A percentile compares a stretch with the other conserved stretches of the same genome.
These are phyloP conservation scores for Vidua chalybeata DNA, from an alignment of 2,113 vertebrate genomes.

Conservation along the genomic window DNA sequence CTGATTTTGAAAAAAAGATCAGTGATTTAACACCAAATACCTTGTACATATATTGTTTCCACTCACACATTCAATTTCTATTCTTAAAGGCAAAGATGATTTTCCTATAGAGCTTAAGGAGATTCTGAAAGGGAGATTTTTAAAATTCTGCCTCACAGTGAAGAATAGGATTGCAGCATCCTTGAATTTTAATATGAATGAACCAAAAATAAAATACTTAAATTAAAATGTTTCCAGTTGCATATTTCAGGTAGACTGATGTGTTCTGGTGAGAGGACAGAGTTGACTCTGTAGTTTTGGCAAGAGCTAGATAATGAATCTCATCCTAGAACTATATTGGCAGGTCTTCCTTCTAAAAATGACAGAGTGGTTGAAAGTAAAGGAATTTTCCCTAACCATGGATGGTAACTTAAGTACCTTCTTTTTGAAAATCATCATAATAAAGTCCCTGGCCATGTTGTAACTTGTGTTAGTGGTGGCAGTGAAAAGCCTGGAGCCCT, in stretches of 20 bases:
- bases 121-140: neutral
- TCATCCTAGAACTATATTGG: neutral
- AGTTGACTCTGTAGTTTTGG: neutral
- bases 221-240: neutral
- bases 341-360: neutral
- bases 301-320: neutral
- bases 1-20: neutral
- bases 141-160: neutral
- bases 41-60: fast-evolving
- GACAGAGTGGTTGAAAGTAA: neutral
- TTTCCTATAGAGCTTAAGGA: neutral
- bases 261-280: neutral
- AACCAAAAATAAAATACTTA: neutral
- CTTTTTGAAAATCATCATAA: neutral
- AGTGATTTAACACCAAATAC: neutral
- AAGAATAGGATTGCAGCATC: neutral
- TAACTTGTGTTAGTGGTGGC: neutral
- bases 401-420: neutral
- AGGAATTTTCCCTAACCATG: neutral
- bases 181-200: neutral
- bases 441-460: neutral
- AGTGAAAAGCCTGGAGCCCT: neutral
- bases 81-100: neutral
- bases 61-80: neutral
- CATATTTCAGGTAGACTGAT: neutral